A percentile compares a stretch with the other conserved stretches of the same genome.
Evolutionary conservation across 2,888 invertebrate species (phyloP).

Genomic region (Cataglyphis cursor): DNA sequence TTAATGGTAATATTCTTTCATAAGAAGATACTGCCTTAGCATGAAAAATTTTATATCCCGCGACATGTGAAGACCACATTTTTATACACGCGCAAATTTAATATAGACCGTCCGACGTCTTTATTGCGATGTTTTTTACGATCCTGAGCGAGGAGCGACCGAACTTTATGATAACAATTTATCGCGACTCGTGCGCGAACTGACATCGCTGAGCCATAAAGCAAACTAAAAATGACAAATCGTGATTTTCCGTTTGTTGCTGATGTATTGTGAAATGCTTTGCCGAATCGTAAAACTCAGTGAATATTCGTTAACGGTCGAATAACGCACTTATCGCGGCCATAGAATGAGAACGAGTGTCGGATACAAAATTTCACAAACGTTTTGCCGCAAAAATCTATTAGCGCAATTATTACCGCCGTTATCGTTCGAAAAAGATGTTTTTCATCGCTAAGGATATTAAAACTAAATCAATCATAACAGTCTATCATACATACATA

Average conservation of each 20-base stretch:
- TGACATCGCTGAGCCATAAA: constrained; percentile 18
- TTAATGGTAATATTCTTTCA: background rate
- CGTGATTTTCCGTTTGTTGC: constrained; percentile 39
- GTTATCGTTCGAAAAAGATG: background rate
- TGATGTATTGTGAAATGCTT: constrained; percentile 27
- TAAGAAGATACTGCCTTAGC: background rate
- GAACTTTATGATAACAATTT: constrained; percentile 22
- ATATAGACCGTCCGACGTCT: constrained; percentile 3
- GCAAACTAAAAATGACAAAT: constrained; percentile 44
- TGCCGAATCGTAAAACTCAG: constrained; percentile 54
- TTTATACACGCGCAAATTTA: background rate
- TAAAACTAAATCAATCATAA: background rate
- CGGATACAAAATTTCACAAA: constrained; percentile 37
- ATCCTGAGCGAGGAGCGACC: background rate
- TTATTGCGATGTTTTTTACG: constrained; percentile 16
- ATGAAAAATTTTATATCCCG: background rate
- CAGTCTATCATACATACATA: background rate
- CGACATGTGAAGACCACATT: background rate
- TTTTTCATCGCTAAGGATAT: constrained; percentile 24
- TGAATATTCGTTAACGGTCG: constrained; percentile 46
- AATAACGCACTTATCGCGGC: constrained; percentile 31
- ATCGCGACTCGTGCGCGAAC: constrained; percentile 13
- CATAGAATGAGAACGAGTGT: constrained; percentile 48
- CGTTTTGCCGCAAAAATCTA: constrained; percentile 40
- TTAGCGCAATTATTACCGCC: background rate